Conservation (phyloP, 2,113 vertebrate species). For the Crotalus tigris region DNA sequence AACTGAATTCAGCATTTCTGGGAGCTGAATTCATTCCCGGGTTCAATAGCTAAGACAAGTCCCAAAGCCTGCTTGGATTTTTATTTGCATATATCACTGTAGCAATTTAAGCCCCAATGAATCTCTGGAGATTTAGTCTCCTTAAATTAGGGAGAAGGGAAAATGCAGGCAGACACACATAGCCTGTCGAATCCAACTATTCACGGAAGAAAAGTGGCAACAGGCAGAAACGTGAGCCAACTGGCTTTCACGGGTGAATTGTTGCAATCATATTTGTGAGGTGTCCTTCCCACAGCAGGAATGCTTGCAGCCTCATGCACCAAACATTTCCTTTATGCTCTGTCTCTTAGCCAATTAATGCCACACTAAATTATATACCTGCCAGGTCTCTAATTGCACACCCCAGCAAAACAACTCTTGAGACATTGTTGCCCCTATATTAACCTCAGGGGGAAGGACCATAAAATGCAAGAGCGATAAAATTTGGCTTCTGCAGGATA, state of each 20-base stretch:
- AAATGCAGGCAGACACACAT: neutral
- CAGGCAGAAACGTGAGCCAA: neutral
- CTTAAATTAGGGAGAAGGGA: neutral
- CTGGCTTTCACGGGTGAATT: constrained; percentile 21
- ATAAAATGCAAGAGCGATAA: constrained; percentile 43
- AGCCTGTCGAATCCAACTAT: neutral
- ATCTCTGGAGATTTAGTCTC: neutral
- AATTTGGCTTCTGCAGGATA: constrained; percentile 36
- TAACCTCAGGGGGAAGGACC: constrained; percentile 54
- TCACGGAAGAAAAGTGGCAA: constrained; percentile 13
- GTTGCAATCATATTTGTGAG: constrained; percentile 34
- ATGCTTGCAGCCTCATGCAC: constrained; percentile 6
- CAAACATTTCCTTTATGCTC: constrained; percentile 60
- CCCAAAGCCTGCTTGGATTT: neutral
- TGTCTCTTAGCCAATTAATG: constrained; percentile 60
- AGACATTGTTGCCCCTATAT: constrained; percentile 47
- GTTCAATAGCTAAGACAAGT: neutral
- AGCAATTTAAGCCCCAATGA: neutral
- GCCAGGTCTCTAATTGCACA: constrained; percentile 63
- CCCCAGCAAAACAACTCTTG: constrained; percentile 53
- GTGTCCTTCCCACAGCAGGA: constrained; percentile 37
- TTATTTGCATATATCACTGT: neutral
- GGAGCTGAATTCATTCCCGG: neutral
- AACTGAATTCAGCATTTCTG: neutral
- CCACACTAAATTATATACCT: constrained; percentile 65